These are phyloP conservation scores for Dendrocincla fuliginosa DNA, from an alignment of 2,797 vertebrate genomes.

Conservation along the genomic window DNA sequence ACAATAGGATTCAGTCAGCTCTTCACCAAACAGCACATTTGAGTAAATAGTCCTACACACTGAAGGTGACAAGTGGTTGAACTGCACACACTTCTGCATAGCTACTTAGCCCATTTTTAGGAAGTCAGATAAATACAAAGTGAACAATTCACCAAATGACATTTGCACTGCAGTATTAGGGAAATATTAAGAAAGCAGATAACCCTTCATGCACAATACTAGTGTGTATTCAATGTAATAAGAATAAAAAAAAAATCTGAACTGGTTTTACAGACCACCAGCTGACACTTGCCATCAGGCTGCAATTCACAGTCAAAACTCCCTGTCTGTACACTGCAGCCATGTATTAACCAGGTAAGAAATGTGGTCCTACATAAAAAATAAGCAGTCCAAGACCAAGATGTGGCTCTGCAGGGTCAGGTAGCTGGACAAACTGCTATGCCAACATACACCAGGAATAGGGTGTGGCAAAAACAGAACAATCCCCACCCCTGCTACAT, in stretches of 20 bases:
- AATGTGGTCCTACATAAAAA: background rate
- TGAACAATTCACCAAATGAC: background rate
- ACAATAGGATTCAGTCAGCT: background rate
- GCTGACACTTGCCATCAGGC: background rate
- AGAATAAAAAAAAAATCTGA: background rate
- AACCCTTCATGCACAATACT: background rate
- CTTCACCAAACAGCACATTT: background rate
- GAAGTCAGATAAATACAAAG: background rate
- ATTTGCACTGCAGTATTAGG: background rate
- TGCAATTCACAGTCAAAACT: background rate
- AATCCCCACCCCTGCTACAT: background rate
- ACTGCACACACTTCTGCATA: background rate
- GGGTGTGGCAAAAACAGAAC: background rate
- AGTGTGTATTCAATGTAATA: background rate
- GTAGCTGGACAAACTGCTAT: background rate
- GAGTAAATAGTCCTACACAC: background rate
- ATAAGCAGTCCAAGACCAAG: background rate
- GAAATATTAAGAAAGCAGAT: background rate
- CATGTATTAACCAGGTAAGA: background rate
- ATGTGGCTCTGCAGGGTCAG: background rate
- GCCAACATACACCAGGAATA: background rate
- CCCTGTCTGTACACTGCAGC: background rate
- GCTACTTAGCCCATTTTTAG: background rate
- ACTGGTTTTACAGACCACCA: background rate
- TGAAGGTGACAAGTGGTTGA: background rate